Percentiles rank a stretch among this genome's conserved stretches.
These are phyloP conservation scores for Hipparchia semele DNA, from an alignment of 2,888 invertebrate species.

Conservation along the genomic window DNA sequence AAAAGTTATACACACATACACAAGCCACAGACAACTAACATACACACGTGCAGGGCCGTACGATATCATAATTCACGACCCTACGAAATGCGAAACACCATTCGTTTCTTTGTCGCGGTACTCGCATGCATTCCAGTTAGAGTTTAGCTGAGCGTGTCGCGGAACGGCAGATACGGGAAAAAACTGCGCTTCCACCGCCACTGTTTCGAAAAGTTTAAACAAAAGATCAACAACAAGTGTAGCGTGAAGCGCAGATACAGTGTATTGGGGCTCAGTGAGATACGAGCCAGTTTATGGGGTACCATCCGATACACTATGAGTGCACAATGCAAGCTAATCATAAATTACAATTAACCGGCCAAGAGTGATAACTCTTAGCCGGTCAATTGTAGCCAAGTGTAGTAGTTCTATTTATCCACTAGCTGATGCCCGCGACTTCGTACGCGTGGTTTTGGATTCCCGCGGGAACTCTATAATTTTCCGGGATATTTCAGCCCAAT, in stretches of 20 bases:
- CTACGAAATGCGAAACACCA: background rate
- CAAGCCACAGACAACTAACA: no score
- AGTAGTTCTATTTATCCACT: no score
- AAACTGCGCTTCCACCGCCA: conserved; percentile 19
- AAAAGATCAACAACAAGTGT: conserved; percentile 39
- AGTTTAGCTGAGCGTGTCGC: conserved; percentile 31
- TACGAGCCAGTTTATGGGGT: conserved; percentile 24
- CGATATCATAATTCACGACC: background rate
- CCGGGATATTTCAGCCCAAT: no score
- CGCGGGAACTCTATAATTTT: no score
- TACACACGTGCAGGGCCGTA: no score
- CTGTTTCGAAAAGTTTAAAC: conserved; percentile 38
- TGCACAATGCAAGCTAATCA: conserved; percentile 11
- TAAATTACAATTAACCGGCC: no score
- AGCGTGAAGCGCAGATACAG: conserved; percentile 39
- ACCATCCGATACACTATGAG: conserved; percentile 4
- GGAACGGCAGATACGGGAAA: conserved; percentile 27
- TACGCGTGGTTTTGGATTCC: no score
- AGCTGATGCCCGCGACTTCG: no score
- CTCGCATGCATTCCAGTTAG: conserved; percentile 21
- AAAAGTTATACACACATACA: no score
- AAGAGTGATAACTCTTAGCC: no score
- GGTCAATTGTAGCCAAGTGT: no score
- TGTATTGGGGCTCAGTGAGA: conserved; percentile 30
- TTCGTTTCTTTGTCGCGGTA: conserved; percentile 9